Evolutionary conservation across 1,140 invertebrate species (phyloP), one percentile per base, ranked within the genome.

Genomic region (Zophobas atratus): DNA sequence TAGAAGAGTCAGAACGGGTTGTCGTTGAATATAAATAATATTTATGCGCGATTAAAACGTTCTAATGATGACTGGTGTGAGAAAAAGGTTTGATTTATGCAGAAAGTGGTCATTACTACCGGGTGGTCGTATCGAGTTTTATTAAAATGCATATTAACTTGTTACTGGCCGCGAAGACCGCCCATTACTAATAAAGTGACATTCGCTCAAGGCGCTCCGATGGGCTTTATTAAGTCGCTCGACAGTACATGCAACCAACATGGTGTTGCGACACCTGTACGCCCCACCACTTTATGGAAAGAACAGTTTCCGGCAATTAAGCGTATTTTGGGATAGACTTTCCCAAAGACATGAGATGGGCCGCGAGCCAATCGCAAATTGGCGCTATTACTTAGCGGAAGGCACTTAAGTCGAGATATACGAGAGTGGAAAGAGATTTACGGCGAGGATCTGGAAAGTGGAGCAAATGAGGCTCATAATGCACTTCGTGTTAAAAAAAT

Each of bases 141-240:
- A 84, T 85, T 85, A 85, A 85, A 85, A 85, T 85, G 84, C 84
- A 85, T 85, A 85, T 85, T 85, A 85, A 85, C 83, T 85, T 82
- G 84, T 85, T 84, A 82, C 82, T 78, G 77, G 67, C 49, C 75
- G 73, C 75, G 51, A 80, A 79, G 79, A 78, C 80, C 82, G 83
- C 80, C 82, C 83, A 84, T 84, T 81, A 84, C 83, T 84, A 84
- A 85, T 85, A 83, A 83, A 83, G 81, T 84, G 83, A 85, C 83
- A 84, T 84, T 85, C 48, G 77, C 80, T 82, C 75, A 67, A 79
- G 81, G 83, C 81, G 75, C 78, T 67, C 51, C 51, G 72, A 46
- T 57, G 49, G 38, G 70, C 33, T 51, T 49, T 51, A 72, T 72
- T 51, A 72, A 72, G 60, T 43, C 39, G 38, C 38, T 20, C 8